Evolutionary conservation across 2,888 invertebrate species (phyloP), one percentile per base, ranked within the genome.

Genomic region (Odontomyia ornata): DNA sequence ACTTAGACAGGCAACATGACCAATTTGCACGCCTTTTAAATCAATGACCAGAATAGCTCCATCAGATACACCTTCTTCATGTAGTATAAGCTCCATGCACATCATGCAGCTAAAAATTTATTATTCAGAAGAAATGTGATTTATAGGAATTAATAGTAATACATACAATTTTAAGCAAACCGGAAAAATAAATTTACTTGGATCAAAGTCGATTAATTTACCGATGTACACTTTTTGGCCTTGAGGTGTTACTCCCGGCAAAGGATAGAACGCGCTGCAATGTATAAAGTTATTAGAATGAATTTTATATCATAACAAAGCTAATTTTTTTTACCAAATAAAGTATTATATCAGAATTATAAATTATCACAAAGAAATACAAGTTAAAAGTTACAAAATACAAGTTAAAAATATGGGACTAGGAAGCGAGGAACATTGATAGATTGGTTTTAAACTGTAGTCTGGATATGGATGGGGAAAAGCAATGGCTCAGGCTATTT

Each of bases 21-120:
- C 89, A 25, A 93, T 84, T 0, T 88, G 86, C 7, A 90, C 86
- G 0, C 89, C 89, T 47, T 89, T 88, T 84, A 92, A 88, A 83
- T 94, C 93, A 18, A 93, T 87, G 0, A 92, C 82, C 76, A 93
- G 87, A 2, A 90, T 82, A 76, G 91, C 86, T 0, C 93, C 93
- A 0, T 89, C 88, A 82, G 88, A 88, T n/a, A 90, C 89, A 15
- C 93, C 93, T 43, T 89, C 85, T 79, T 88, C 86, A 78, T 85
- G 87, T 81, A 91, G 88, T 88, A 88, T 89, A 11, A 90, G 81
- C 82, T 92, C 92, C 56, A 90, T 88, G 0, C 88, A 82, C 91
- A 92, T 91, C 75, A 89, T 87, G 84, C 84, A 84, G 75, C 84
- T 85, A 15, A n/a, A 36, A 36, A 36, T 36, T 3, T n/a, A n/a